Percentiles rank a stretch among this genome's conserved stretches.
phyloP scores from a whole-genome alignment of 2,888 invertebrate species.

The Cephus sareptanus region DNA sequence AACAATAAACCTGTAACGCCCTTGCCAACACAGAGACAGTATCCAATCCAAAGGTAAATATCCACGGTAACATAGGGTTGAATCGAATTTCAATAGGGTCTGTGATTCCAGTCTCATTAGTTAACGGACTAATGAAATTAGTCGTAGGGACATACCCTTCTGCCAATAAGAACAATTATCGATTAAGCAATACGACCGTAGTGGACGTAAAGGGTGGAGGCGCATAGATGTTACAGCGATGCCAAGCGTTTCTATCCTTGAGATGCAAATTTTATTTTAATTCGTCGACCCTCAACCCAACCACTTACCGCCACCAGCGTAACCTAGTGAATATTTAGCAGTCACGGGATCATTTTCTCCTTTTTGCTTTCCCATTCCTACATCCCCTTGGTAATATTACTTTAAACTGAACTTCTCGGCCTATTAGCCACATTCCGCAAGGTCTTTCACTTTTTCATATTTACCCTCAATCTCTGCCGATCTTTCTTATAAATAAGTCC shows the following conservation, averaged over 20 bases:
- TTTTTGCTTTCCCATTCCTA: constrained; percentile 1
- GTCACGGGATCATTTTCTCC: constrained; percentile 10
- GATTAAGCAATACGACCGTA: neutral
- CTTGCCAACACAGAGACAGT: neutral
- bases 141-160: neutral
- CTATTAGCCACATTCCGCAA: neutral
- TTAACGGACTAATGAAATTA: neutral
- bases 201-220: neutral
- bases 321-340: constrained; percentile 20
- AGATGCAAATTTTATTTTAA: constrained; percentile 11
- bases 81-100: neutral
- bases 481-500: neutral
- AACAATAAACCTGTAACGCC: neutral
- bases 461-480: neutral
- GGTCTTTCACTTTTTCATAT: neutral
- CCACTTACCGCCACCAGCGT: constrained; percentile 8
- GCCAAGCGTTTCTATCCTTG: constrained; percentile 1
- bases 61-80: neutral
- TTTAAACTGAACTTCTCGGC: neutral
- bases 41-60: neutral
- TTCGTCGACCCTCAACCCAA: neutral
- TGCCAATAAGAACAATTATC: neutral
- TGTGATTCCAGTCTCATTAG: neutral
- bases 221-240: neutral
- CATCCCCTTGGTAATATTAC: neutral